These are phyloP conservation scores for Eumeta japonica DNA, from an alignment of 1,140 invertebrate species.

Conservation along the genomic window DNA sequence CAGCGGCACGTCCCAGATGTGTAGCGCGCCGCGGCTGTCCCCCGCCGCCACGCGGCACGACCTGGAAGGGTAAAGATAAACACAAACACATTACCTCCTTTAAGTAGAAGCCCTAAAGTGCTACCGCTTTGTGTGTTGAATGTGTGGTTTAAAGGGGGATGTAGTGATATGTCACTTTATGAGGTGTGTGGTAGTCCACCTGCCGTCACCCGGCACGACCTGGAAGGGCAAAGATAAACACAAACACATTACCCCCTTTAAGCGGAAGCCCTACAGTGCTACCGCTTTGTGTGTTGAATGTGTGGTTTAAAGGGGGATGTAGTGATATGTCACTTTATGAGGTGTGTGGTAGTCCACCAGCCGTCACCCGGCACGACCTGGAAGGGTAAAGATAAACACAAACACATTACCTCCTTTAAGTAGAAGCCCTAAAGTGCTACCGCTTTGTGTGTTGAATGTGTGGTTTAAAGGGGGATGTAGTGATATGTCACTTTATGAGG, in stretches of 20 bases:
- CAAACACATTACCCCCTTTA: too few species aligned
- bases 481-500: too few species aligned
- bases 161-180: constrained; percentile 1
- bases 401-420: too few species aligned
- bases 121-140: not conserved
- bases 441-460: not conserved
- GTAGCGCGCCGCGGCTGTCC: constrained; percentile 14
- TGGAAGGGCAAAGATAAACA: constrained; percentile 13
- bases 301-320: not conserved
- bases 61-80: constrained; percentile 15
- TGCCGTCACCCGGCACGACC: constrained; percentile 26
- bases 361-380: constrained; percentile 29
- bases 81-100: too few species aligned
- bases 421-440: not conserved
- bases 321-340: too few species aligned
- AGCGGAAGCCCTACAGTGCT: too few species aligned
- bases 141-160: not conserved
- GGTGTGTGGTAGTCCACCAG: too few species aligned
- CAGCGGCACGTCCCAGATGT: constrained; percentile 29
- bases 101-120: too few species aligned
- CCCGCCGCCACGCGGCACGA: constrained; percentile 29
- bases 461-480: not conserved
- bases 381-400: constrained; percentile 5
- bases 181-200: too few species aligned
- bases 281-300: not conserved